Evolutionary conservation across 2,888 invertebrate genomes (phyloP), one percentile per base, ranked within the genome.

Genomic region (Neoaliturus tenellus): DNA sequence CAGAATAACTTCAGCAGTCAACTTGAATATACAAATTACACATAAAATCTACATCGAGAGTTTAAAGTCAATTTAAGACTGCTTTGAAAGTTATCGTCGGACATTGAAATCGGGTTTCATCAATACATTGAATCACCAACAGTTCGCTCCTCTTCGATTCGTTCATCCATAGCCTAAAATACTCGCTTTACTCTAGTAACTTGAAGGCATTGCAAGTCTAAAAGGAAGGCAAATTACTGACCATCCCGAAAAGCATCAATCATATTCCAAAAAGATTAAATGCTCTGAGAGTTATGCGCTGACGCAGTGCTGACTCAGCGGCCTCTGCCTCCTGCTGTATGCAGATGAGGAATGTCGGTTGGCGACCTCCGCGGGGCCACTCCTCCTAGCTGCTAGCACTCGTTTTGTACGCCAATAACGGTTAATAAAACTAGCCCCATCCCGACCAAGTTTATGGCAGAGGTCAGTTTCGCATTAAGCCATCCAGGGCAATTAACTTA

Each of bases 251-350:
- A 44, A 44, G 55, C 25, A 12, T 1, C 31, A 31, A 31, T 12
- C 62, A 14, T 17, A 1, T 25, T 20, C 62, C 62, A 62, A 62
- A 62, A 25, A 55, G 20, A 55, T 5, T 23, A 8, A 55, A 55
- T 5, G 23, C 23, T 55, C 14, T 55, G 62, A 62, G 25, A 62
- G 14, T 51, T 20, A 20, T 14, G 28, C 31, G 62, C 62, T 62
- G 62, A 62, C 62, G 62, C 14, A 17, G 28, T n/a, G 17, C 31
- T 62, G 62, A 62, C 6, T 62, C 62, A 62, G 28, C 23, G 51
- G 51, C n/a, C 51, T 51, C 51, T n/a, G 51, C 51, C 31, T 62
- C 62, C 31, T 62, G 14, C 62, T 62, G 28, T 62, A 62, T 62
- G 62, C 31, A 28, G 31, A 62, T 62, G 8, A 5, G 51, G 31